Base-by-base conservation (phyloP, 2,888 invertebrate genomes). In the Eucera pruinosa region DNA sequence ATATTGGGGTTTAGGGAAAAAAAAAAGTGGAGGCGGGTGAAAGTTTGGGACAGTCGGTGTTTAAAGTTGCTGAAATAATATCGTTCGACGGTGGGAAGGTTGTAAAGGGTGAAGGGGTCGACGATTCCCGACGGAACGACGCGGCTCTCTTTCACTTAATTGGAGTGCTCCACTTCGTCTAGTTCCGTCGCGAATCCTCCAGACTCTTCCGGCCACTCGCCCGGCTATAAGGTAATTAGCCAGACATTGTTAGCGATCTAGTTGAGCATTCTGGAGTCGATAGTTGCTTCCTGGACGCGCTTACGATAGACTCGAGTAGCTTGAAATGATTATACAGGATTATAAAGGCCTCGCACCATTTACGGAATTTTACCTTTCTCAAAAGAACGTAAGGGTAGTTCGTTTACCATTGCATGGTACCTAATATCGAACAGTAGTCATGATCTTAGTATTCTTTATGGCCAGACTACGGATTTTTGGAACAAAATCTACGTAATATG, bases 101-200 rank as follows among this genome's bases (percentile, higher is more conserved):
- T 7, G 20, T 3, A 43, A 27, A 6, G 20, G 6, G 27, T 25
- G 20, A 6, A 27, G 13, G 41, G 23, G 33, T 23, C 15, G 48
- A 20, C 64, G 48, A 20, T 71, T 67, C 68, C 36, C 52, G 47
- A 20, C 61, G 4, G 25, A 67, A 74, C 61, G 62, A 67, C 60
- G 60, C 23, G 43, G 47, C 43, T 55, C 73, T 64, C 54, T 79
- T 58, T 75, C 66, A 50, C 45, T 69, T 81, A 80, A 80, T 81
- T 81, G 80, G 80, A 81, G 80, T 72, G 72, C 60, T 66, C 69
- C 68, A 72, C 80, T 72, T 57, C 47, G 80, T 75, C 69, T 75
- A 70, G 60, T 75, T 66, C 66, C 54, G 55, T 67, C 69, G 69
- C 67, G 57, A 71, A 78, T 71, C 43, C 71, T 76, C 33, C 33